Evolutionary conservation across 2,113 vertebrate genomes (phyloP), one percentile per base, ranked within the genome.

Genomic region (Phocoena sinus): DNA sequence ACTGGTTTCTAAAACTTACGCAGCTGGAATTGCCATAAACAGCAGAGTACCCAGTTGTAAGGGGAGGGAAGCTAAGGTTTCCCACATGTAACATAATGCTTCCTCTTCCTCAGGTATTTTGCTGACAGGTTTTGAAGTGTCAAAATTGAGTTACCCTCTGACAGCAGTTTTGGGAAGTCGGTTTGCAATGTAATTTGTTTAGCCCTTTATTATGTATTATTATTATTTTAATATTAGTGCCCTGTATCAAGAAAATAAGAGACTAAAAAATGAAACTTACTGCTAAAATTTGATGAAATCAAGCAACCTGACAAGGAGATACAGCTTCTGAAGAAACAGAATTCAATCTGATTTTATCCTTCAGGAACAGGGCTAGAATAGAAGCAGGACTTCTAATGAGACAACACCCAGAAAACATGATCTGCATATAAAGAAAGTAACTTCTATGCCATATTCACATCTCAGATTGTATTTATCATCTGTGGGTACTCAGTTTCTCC

Each of bases 111-210:
- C 14, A 74, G 25, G 81, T 23, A 71, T 89, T 85, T 60, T 95
- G 0, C 67, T 50, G 89, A 95, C 92, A 14, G 83, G 82, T 76
- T 97, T 81, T 92, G 50, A 6, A 86, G 67, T 50, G 41, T 80
- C 92, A 95, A 77, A 97, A 96, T 97, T 18, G 91, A 90, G 91
- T 97, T 95, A 93, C 86, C 5, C 47, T 58, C 28, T 67, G 93
- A 62, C 21, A 84, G 91, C 1, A 56, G n/a, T 8, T 33, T 50
- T 68, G 76, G 88, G 12, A 12, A 91, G 25, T 21, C 85, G 26
- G 6, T 93, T 33, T 0, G 10, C 58, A 95, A 95, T 97, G 62
- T 50, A 96, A 97, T 98, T 97, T 81, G 71, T 74, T 84, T 5
- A 0, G 17, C 67, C 47, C 18, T 14, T 74, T 73, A 81, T 68